Base-by-base conservation (phyloP, 2,113 vertebrate genomes). In the Tinamus guttatus region DNA sequence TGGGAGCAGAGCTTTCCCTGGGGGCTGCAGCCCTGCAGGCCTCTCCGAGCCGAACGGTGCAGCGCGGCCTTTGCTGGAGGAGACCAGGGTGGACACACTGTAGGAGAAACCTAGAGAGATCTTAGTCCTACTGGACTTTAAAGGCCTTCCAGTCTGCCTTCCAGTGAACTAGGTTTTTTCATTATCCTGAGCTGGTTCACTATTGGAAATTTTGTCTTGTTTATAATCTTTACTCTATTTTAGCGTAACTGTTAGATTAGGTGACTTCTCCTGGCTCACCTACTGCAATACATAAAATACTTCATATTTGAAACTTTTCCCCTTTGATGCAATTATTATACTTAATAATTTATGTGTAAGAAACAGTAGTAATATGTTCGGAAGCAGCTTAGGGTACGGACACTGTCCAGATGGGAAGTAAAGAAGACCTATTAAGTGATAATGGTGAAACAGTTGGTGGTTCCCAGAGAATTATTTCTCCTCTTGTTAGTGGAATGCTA, bases 381-480 rank as follows among this genome's bases (percentile, higher is more conserved):
- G 40, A 88, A 86, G 62, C 17, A 76, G 73, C 30, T 41, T 86
- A 40, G 28, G 32, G 9, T 40, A 12, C 3, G 52, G 58, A 5
- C 13, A 9, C 5, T 56, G 20, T 32, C 79, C 16, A 51, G 56
- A 67, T 81, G 81, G 43, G 73, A 75, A 32, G 8, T 59, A 59
- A 73, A 81, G 74, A 43, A 40, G 20, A 40, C 1, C 36, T n/a
- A 2, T 88, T 74, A 74, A 25, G 27, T 30, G 70, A 64, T 24
- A 78, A 36, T 27, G 54, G 32, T 25, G 52, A 86, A 83, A 65
- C 17, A 32, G 69, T 70, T 82, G 56, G 28, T 81, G 27, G 11
- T 71, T 94, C 30, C 36, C 62, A 82, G 85, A 79, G 22, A 90
- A 90, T 76, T 85, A 73, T 80, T 93, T 92, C 32, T 87, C 19